phyloP scores from a whole-genome alignment of 2,113 vertebrate genomes.

The Anarhynchus alexandrinus region DNA sequence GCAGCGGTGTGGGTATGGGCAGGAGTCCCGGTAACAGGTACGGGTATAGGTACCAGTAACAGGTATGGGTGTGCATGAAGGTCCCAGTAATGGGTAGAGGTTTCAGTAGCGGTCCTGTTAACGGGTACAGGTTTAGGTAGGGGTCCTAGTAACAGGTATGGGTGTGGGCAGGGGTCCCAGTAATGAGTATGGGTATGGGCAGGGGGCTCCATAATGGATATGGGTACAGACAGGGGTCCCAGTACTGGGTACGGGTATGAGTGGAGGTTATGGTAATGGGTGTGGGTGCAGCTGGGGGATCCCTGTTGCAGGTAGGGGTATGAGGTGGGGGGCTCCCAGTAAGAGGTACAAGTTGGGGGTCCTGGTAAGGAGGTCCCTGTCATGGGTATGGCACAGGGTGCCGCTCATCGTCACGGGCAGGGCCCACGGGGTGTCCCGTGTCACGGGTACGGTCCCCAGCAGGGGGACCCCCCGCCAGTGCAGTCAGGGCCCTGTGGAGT shows the following conservation, averaged over 20 bases:
- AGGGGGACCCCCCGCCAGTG: background rate
- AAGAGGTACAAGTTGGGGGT: background rate
- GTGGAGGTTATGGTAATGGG: background rate
- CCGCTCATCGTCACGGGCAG: background rate
- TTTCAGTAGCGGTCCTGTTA: background rate
- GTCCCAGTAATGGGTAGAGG: background rate
- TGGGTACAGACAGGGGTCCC: background rate
- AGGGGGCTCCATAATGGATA: background rate
- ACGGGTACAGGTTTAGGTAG: background rate
- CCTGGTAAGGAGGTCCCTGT: background rate
- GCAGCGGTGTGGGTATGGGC: background rate
- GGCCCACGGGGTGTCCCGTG: accelerated
- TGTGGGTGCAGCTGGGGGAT: background rate
- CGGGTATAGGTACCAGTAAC: no score
- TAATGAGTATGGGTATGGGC: background rate
- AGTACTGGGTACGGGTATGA: accelerated
- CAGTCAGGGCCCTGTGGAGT: no score
- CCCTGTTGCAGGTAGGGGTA: background rate
- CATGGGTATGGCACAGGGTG: background rate
- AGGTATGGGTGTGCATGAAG: background rate
- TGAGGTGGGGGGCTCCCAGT: background rate
- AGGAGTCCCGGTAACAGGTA: background rate
- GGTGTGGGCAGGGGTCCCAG: no score
- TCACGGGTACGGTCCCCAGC: background rate
- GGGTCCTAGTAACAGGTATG: no score